Percentiles rank a stretch among this genome's conserved stretches.
These are phyloP conservation scores for Apogon hyalosoma DNA, from an alignment of 2,797 vertebrate genomes.

Conservation along the genomic window DNA sequence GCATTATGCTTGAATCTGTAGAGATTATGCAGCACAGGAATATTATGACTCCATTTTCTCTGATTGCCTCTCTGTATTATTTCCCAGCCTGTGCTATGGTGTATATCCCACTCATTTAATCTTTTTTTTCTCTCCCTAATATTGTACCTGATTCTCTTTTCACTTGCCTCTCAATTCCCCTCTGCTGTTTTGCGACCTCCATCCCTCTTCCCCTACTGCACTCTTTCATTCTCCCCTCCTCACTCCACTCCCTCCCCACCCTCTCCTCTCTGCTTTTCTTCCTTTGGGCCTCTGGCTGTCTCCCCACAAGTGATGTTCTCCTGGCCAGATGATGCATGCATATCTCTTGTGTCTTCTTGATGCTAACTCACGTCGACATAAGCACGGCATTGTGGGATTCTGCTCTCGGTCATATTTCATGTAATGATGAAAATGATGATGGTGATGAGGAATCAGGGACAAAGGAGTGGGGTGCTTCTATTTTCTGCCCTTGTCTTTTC, in stretches of 20 bases:
- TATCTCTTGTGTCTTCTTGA: slow-evolving; percentile 86
- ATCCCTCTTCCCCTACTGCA: slow-evolving; percentile 32
- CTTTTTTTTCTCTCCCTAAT: slow-evolving; percentile 30
- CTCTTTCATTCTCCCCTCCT: slow-evolving; percentile 23
- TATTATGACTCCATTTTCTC: slow-evolving; percentile 80
- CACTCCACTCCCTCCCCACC: neutral
- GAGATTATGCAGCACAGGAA: slow-evolving; percentile 74
- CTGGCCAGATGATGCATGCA: slow-evolving; percentile 85
- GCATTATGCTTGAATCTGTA: slow-evolving; percentile 74
- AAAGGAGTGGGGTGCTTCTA: slow-evolving; percentile 48
- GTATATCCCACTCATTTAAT: slow-evolving; percentile 51
- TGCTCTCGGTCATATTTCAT: slow-evolving; percentile 86
- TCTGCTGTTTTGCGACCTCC: slow-evolving; percentile 48
- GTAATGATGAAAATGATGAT: slow-evolving; percentile 86
- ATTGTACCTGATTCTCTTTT: slow-evolving; percentile 44
- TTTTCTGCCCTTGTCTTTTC: slow-evolving; percentile 78
- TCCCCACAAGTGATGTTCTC: slow-evolving; percentile 86
- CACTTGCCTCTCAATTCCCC: slow-evolving; percentile 49
- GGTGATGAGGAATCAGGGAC: slow-evolving; percentile 79
- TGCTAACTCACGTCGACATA: slow-evolving; percentile 82
- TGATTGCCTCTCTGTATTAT: slow-evolving; percentile 77
- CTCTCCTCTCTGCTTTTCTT: slow-evolving; percentile 46
- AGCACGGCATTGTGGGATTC: slow-evolving; percentile 85
- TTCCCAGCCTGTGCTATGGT: slow-evolving; percentile 42
- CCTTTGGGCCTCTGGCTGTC: slow-evolving; percentile 82